These are phyloP conservation scores for Mallotus villosus DNA, from an alignment of 2,797 vertebrate genomes.

Conservation along the genomic window DNA sequence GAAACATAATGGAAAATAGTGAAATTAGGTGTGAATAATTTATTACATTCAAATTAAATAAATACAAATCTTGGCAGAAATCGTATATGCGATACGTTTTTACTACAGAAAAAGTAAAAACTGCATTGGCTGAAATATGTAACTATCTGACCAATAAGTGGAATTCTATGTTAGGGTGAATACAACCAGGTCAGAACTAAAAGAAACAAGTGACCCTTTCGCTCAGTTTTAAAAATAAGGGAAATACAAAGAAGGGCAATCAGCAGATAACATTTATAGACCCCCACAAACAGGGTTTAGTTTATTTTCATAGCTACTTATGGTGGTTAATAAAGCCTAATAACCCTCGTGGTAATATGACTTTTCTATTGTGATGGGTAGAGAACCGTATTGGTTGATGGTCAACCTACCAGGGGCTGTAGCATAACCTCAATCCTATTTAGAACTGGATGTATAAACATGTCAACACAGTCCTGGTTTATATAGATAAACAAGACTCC, in stretches of 20 bases:
- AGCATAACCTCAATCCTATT: slow-evolving; percentile 13
- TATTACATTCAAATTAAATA: background rate
- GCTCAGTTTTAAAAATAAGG: slow-evolving; percentile 7
- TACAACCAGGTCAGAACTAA: slow-evolving; percentile 11
- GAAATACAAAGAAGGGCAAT: background rate
- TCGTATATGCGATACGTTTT: background rate
- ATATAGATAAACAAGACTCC: slow-evolving; percentile 24
- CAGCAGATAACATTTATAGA: background rate
- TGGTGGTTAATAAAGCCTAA: slow-evolving; percentile 25
- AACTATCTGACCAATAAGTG: background rate
- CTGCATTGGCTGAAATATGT: background rate
- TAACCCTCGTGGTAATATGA: slow-evolving; percentile 22
- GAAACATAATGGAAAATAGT: slow-evolving; percentile 17
- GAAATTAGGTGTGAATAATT: background rate
- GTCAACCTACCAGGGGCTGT: background rate
- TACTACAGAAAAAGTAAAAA: too few species aligned
- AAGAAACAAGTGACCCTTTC: slow-evolving; percentile 1
- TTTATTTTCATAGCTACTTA: slow-evolving; percentile 13
- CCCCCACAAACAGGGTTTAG: background rate
- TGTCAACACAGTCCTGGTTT: slow-evolving; percentile 50
- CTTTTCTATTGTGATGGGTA: background rate
- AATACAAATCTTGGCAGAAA: background rate
- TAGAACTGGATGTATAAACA: slow-evolving; percentile 29
- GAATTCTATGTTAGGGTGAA: background rate
- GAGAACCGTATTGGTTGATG: background rate